Base-by-base conservation (phyloP, 2,113 vertebrate species). In the Neolamprologus caudopunctatus region DNA sequence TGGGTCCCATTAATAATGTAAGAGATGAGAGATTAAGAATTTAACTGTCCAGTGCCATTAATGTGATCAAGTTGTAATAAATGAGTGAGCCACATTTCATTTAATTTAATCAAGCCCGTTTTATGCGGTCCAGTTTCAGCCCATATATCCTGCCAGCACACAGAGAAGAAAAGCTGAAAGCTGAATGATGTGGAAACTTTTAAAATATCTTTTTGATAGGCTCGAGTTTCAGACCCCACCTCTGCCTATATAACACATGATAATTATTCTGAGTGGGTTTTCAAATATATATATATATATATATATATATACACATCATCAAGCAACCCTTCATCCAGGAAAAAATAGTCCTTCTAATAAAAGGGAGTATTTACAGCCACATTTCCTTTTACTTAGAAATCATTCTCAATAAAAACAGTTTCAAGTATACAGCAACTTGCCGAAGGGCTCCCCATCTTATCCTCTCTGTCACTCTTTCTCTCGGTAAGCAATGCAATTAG, bases 31-130 rank as follows among this genome's bases (percentile, higher is more conserved):
- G 92, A 95, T 95, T 92, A 95, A 96, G 94, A 96, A 96, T 96
- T 94, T 95, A 96, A 95, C 95, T 91, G 93, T 93, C 93, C 95
- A 87, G 93, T 82, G 93, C 94, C 93, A 94, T 96, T 97, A 96
- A 95, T 95, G 90, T 95, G 93, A 95, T 95, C 94, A 94, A 93
- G 93, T 92, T 90, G 83, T 93, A 95, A 94, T 94, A 92, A 95
- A 96, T 92, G 93, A 91, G 93, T 84, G 91, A 93, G 92, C 88
- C 92, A 93, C 93, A 94, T 93, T 94, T 96, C 89, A 95, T 95
- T 96, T 94, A 71, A 95, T 95, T 94, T 95, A 95, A 96, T 96
- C 92, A 95, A 91, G 94, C 85, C 87, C 81, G 91, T 92, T 93
- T 91, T 92, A 92, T 88, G 89, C 81, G 85, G 91, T 90, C 90